Conservation (phyloP, 2,797 vertebrate species). For the Buphagus erythrorhynchus region DNA sequence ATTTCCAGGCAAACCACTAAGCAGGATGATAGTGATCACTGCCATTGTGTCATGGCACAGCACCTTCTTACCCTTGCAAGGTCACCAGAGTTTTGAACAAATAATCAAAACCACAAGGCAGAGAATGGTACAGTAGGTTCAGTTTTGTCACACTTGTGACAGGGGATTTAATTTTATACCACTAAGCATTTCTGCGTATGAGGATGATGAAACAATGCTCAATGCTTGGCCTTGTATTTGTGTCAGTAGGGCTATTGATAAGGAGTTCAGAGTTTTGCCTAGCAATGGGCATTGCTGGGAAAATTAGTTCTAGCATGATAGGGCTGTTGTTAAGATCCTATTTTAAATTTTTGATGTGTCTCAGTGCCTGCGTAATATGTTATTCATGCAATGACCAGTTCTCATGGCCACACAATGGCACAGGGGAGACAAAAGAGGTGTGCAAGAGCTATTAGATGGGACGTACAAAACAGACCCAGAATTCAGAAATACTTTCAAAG, state of each 20-base stretch:
- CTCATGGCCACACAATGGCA: fast-evolving
- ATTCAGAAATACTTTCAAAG: neutral
- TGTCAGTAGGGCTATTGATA: neutral
- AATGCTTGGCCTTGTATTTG: neutral
- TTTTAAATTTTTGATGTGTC: neutral
- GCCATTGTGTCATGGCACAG: neutral
- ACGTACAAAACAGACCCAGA: neutral
- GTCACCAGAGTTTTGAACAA: neutral
- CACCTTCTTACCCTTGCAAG: neutral
- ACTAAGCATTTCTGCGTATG: neutral
- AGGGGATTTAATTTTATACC: neutral
- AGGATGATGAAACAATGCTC: neutral
- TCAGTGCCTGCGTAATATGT: fast-evolving
- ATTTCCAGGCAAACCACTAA: conserved; percentile 47
- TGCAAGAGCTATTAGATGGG: neutral
- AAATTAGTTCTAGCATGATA: neutral
- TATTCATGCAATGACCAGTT: neutral
- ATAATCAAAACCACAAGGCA: neutral
- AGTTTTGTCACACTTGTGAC: neutral
- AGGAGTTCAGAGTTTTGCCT: neutral
- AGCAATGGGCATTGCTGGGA: neutral
- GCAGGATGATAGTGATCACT: neutral
- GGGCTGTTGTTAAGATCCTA: neutral
- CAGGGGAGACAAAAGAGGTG: neutral
- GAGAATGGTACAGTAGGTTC: neutral